Conservation (phyloP, 2,797 vertebrate species). For the Poecilia picta region DNA sequence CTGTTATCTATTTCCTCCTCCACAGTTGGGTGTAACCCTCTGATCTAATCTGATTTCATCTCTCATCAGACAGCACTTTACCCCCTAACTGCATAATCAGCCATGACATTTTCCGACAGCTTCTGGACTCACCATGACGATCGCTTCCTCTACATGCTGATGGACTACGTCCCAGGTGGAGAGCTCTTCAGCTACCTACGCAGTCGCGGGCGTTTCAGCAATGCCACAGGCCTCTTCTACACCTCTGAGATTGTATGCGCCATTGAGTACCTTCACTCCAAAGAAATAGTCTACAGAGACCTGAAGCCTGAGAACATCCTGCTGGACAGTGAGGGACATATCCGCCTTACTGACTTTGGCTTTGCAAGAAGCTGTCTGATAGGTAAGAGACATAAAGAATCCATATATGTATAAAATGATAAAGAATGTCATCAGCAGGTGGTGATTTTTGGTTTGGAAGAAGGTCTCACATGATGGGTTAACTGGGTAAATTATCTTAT, state of each 20-base stretch:
- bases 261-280: conserved; percentile 94
- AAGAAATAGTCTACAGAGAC: conserved; percentile 94
- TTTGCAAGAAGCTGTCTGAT: conserved; percentile 97
- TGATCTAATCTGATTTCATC: not conserved
- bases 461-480: not conserved
- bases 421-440: not conserved
- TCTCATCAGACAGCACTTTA: not conserved
- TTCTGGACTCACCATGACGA: conserved; percentile 96
- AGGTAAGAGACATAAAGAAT: conserved; percentile 74
- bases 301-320: conserved; percentile 98
- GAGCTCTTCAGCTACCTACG: conserved; percentile 96
- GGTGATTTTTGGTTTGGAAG: not conserved
- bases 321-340: conserved; percentile 93
- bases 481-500: not conserved
- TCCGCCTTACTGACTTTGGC: conserved; percentile 96
- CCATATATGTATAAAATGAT: not conserved
- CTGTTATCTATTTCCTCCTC: not conserved
- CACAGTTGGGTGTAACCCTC: not conserved
- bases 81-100: not conserved
- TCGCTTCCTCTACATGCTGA: conserved; percentile 94
- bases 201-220: conserved; percentile 91
- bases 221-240: conserved; percentile 89
- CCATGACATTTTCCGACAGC: conserved; percentile 65
- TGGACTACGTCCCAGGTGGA: conserved; percentile 95
- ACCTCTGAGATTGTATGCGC: conserved; percentile 92